phyloP scores from a whole-genome alignment of 2,888 invertebrate species.

The Clistopyga incitator region DNA sequence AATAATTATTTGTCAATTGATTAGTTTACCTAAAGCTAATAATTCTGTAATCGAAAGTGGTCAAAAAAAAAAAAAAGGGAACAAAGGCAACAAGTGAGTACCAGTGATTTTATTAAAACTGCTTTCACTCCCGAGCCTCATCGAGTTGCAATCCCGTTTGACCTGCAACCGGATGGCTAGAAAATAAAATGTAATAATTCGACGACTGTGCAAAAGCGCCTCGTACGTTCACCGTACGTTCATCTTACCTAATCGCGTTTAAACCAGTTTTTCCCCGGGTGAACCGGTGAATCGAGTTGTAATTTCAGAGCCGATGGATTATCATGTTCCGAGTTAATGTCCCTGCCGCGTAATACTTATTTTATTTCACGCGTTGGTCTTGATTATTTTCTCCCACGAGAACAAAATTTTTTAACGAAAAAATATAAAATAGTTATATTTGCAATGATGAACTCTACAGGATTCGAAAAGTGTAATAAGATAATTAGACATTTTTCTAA shows the following conservation, averaged over 20 bases:
- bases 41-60: background rate
- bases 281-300: constrained; percentile 18
- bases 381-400: too few relatives aligned
- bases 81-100: constrained; percentile 1
- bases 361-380: background rate
- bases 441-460: too few relatives aligned
- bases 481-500: too few relatives aligned
- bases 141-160: constrained; percentile 15
- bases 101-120: background rate
- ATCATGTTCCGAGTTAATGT: constrained; percentile 12
- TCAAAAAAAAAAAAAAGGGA: background rate
- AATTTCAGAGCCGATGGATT: constrained; percentile 13
- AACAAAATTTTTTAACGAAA: too few relatives aligned
- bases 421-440: too few relatives aligned
- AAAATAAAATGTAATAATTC: constrained; percentile 18
- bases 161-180: constrained; percentile 2
- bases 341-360: background rate
- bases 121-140: background rate
- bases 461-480: too few relatives aligned
- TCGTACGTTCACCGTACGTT: constrained; percentile 16
- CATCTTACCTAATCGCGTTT: constrained; percentile 40
- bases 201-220: background rate
- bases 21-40: background rate
- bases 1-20: background rate
- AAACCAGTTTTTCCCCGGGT: constrained; percentile 50